These are phyloP conservation scores for Clavelina lepadiformis DNA, from an alignment of 23 tunicate species.

Conservation along the genomic window DNA sequence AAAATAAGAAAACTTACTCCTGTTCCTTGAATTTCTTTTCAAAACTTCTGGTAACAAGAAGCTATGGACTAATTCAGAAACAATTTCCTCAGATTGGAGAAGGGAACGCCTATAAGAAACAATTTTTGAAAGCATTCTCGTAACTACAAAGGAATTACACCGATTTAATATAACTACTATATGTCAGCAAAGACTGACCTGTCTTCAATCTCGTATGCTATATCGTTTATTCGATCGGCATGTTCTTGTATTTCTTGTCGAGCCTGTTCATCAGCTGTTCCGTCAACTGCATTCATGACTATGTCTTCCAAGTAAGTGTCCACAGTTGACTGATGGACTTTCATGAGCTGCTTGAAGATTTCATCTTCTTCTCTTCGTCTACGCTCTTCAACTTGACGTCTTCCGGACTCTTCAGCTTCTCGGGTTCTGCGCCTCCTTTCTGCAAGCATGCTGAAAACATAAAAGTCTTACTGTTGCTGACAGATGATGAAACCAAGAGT, in stretches of 20 bases:
- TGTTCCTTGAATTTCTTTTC: conserved; percentile 62
- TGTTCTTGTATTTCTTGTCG: conserved; percentile 64
- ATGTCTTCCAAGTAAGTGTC: conserved; percentile 94
- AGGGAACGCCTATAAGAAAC: conserved; percentile 53
- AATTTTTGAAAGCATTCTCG: no score
- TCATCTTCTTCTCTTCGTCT: conserved; percentile 98
- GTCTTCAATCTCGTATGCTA: conserved; percentile 89
- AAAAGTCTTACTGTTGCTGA: background rate
- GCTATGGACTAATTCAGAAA: conserved; percentile 88
- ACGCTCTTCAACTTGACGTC: conserved; percentile 92
- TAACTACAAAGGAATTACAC: background rate
- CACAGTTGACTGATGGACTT: conserved; percentile 80
- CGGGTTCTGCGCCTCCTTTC: conserved; percentile 86
- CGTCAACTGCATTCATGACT: conserved; percentile 51
- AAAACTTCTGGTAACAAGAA: conserved; percentile 94
- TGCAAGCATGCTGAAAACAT: conserved; percentile 73
- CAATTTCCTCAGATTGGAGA: conserved; percentile 88
- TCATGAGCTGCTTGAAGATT: conserved; percentile 83
- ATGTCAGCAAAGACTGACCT: conserved; percentile 26
- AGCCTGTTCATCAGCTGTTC: conserved; percentile 94
- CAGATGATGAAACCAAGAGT: background rate
- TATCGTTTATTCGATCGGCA: conserved; percentile 82
- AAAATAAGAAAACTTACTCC: conserved; percentile 28
- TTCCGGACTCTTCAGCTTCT: conserved; percentile 97
- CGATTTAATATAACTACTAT: background rate